Evolutionary conservation across 1,140 invertebrate genomes (phyloP).

Genomic region (Telenomus remus): DNA sequence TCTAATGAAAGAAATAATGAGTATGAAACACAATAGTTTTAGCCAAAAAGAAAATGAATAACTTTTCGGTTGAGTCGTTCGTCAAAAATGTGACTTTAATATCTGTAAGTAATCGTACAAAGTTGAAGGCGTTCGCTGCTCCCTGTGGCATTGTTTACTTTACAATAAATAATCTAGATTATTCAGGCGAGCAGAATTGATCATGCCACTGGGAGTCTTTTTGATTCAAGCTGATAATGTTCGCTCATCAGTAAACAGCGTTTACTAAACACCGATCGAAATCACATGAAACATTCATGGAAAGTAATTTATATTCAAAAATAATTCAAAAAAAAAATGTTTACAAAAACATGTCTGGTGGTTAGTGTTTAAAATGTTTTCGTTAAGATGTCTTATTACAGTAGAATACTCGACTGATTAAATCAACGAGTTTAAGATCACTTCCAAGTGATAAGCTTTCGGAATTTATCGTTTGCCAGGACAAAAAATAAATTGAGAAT

Average conservation of each 20-base stretch:
- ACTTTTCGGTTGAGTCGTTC: slow-evolving; percentile 6
- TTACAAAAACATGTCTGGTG: background rate
- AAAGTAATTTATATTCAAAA: too few relatives aligned
- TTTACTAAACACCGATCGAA: slow-evolving; percentile 36
- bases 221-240: slow-evolving; percentile 47
- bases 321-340: too few relatives aligned
- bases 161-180: slow-evolving; percentile 50
- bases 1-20: too few relatives aligned
- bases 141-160: slow-evolving; percentile 18
- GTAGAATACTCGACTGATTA: slow-evolving; percentile 34
- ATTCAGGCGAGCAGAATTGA: slow-evolving; percentile 21
- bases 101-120: slow-evolving; percentile 33
- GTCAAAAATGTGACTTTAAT: slow-evolving; percentile 39
- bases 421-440: slow-evolving; percentile 38
- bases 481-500: slow-evolving; percentile 50
- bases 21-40: background rate
- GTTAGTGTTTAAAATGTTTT: slow-evolving; percentile 32
- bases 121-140: slow-evolving; percentile 24
- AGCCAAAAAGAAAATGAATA: slow-evolving; percentile 1
- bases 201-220: slow-evolving; percentile 45
- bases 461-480: slow-evolving; percentile 36
- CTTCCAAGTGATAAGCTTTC: slow-evolving; percentile 41
- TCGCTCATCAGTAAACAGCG: slow-evolving; percentile 37
- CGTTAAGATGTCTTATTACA: slow-evolving; percentile 30
- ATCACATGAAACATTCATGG: background rate